Base-by-base conservation (phyloP, 2,113 vertebrate genomes). In the Neomonachus schauinslandi region DNA sequence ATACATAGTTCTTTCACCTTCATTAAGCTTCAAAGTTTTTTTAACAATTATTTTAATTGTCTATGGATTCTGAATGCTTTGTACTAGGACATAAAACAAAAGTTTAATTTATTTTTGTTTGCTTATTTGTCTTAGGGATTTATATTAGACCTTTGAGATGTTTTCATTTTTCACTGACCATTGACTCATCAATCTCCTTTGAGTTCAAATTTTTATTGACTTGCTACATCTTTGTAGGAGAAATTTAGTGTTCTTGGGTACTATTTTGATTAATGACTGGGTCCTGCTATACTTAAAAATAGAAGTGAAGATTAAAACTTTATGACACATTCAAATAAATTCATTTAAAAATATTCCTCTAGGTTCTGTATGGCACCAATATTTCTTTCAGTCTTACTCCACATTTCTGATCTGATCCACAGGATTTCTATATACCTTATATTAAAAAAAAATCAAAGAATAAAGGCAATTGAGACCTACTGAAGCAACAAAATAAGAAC, bases 1-100 rank as follows among this genome's bases (percentile, higher is more conserved):
- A 51, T 39, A 81, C 55, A 88, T 8, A 51, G 46, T 59, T 91
- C 31, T 82, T 86, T 96, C 77, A 24, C 42, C 42, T 89, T 93
- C 85, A 89, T 94, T 95, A 93, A 95, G 36, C 12, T 80, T 97
- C 96, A 92, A 53, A 74, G 49, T 8, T 80, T 63, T 96, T 91
- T 42, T 39, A 94, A 72, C 93, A 91, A 97, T 89, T 94, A 91
- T 93, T 97, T 94, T 89, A 86, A 61, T 83, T 93, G 71, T 24
- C 59, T 14, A 59, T 85, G 12, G 59, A 88, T 93, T 85, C 69
- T 46, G 15, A 90, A 69, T 74, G 18, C 16, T 81, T 86, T 89
- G 3, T 85, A 63, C n/a, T 39, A 49, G 28, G 26, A 94, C n/a
- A 76, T 76, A 72, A 92, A 88, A 91, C 31, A 65, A 39, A 46